Evolutionary conservation across 2,113 vertebrate species (phyloP).

Genomic region (Myiozetetes cayanensis): DNA sequence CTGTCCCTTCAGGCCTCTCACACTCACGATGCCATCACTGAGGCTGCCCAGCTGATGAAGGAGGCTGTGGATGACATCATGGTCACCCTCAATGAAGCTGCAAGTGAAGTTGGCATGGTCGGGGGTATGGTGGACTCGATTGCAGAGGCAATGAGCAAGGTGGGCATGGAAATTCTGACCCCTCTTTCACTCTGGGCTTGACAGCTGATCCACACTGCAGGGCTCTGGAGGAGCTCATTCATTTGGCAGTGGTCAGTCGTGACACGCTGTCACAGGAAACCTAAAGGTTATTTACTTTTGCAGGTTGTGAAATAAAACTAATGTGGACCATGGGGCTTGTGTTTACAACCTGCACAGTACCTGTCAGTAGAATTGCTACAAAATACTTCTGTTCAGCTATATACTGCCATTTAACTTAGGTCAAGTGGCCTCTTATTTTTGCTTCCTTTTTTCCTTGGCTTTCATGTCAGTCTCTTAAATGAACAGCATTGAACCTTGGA

Average conservation of each 20-base stretch:
- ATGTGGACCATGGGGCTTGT: accelerated
- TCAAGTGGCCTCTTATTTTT: not conserved
- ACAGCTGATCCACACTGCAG: not conserved
- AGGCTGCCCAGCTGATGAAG: conserved; percentile 95
- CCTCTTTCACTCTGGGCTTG: not conserved
- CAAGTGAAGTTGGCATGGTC: conserved; percentile 95
- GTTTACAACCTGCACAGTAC: accelerated
- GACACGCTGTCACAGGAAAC: not conserved
- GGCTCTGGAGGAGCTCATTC: not conserved
- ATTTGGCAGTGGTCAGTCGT: not conserved
- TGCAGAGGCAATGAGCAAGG: conserved; percentile 93
- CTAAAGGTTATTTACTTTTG: not conserved
- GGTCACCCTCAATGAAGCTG: conserved; percentile 96
- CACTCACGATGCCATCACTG: conserved; percentile 93
- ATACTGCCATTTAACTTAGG: not conserved
- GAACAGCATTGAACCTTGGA: not conserved
- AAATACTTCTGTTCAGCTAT: not conserved
- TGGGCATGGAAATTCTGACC: conserved; percentile 48
- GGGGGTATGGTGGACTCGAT: conserved; percentile 97
- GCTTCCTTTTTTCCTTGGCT: not conserved
- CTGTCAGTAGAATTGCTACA: not conserved
- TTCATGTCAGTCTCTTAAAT: not conserved
- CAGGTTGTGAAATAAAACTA: not conserved
- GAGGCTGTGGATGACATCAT: conserved; percentile 98
- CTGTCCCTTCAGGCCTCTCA: conserved; percentile 82